Evolutionary conservation across 2,113 vertebrate species (phyloP), one percentile per base, ranked within the genome.

Genomic region (Sphaerodactylus townsendi): DNA sequence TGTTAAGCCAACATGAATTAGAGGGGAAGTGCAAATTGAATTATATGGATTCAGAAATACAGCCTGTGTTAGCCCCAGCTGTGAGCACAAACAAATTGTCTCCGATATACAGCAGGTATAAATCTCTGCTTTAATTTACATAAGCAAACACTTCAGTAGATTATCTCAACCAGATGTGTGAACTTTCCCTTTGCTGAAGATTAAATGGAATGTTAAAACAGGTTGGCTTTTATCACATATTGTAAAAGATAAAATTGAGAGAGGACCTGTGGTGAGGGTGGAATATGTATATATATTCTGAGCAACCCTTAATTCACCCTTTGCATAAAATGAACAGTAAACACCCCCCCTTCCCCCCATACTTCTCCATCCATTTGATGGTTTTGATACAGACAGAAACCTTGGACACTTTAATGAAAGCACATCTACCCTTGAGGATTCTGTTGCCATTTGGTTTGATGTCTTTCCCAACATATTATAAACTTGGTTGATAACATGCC

Each of bases 381-480:
- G 74, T 88, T 82, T 83, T 93, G 56, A 59, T 81, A 94, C 88
- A 88, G 82, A 84, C 64, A 88, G 65, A 86, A 56, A 88, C 44
- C 73, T 82, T 76, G 70, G 83, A 87, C 70, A 85, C 77, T 90
- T 86, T 88, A 88, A 79, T 75, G 77, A 87, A 92, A 87, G 84
- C 90, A 53, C 72, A 73, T 85, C 87, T 59, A 82, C 87, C 90
- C 88, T 87, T 81, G 90, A 85, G 92, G 48, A 94, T 93, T 93
- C 90, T 89, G 80, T 95, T 89, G 87, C 82, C 81, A 85, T 89
- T 92, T 94, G 92, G 94, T 92, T 96, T 95, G 93, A 94, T 88
- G 90, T 93, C 88, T 90, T 15, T 94, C 96, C 94, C 92, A 94
- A 93, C 91, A 90, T 90, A 94, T 93, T 94, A 94, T 89, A 92